Evolutionary conservation across 2,113 vertebrate species (phyloP).

Genomic region (Arenaria interpres): DNA sequence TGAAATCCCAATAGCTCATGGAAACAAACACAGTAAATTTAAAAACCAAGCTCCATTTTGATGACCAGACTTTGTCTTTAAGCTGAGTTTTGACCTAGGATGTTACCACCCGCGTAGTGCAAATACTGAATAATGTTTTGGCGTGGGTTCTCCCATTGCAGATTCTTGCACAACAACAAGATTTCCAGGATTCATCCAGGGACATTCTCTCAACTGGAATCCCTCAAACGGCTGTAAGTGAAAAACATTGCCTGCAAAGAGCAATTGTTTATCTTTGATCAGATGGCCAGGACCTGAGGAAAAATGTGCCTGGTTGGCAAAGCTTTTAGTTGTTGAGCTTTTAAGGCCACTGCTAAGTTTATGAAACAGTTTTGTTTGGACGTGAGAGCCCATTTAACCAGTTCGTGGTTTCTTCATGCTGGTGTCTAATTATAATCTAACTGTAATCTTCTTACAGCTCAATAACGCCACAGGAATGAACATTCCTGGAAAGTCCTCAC

Average conservation of each 20-base stretch:
- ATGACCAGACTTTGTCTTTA: not conserved
- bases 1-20: not conserved
- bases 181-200: conserved; percentile 86
- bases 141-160: conserved; percentile 42
- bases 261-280: conserved; percentile 24
- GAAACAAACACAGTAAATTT: not conserved
- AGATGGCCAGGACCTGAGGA: not conserved
- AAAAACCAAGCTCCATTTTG: not conserved
- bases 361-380: conserved; percentile 14
- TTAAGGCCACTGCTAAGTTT: conserved; percentile 9
- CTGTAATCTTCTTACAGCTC: not conserved
- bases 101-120: not conserved
- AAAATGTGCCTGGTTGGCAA: conserved; percentile 34
- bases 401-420: not conserved
- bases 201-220: conserved; percentile 86
- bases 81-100: not conserved
- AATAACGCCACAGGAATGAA: not conserved
- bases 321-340: not conserved
- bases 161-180: conserved; percentile 94
- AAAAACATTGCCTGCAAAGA: conserved; percentile 5
- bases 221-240: conserved; percentile 92
- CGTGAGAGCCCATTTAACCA: not conserved
- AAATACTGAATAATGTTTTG: conserved; percentile 20
- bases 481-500: not conserved
- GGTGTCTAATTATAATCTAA: not conserved